Evolutionary conservation across 2,113 vertebrate species (phyloP).

Genomic region (Menidia beryllina): DNA sequence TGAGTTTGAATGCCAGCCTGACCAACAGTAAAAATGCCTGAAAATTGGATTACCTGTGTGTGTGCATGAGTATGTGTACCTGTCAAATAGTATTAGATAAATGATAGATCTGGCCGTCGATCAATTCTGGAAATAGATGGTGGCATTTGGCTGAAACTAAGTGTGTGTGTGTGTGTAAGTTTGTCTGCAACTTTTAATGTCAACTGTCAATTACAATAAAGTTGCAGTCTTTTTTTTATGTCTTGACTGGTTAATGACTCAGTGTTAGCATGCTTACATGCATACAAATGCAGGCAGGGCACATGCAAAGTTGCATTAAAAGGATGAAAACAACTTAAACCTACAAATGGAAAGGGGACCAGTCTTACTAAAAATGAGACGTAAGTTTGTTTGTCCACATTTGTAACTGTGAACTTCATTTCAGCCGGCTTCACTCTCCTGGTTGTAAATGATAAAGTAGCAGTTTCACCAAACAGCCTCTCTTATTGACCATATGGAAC

Average conservation of each 20-base stretch:
- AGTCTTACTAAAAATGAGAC: background rate
- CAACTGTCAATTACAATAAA: background rate
- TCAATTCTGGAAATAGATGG: slow-evolving; percentile 22
- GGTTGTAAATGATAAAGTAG: no score
- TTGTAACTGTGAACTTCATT: no score
- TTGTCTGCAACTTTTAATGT: background rate
- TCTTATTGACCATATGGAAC: no score
- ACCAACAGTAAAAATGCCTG: slow-evolving; percentile 41
- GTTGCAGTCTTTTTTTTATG: slow-evolving; percentile 7
- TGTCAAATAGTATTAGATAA: slow-evolving; percentile 29
- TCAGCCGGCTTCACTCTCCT: no score
- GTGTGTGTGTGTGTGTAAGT: slow-evolving; percentile 1
- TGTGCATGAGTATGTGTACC: slow-evolving; percentile 9
- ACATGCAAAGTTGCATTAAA: background rate
- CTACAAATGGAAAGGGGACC: background rate
- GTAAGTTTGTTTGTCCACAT: background rate
- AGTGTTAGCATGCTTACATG: background rate
- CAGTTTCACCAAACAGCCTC: no score
- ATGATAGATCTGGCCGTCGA: slow-evolving; percentile 29
- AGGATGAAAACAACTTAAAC: background rate
- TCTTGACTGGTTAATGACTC: slow-evolving; percentile 5
- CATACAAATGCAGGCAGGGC: background rate
- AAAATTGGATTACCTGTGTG: slow-evolving; percentile 35
- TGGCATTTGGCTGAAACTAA: slow-evolving; percentile 5
- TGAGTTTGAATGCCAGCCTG: slow-evolving; percentile 61